These are phyloP conservation scores for Naso thynnoides DNA, from an alignment of 2,797 vertebrate genomes.

Conservation along the genomic window DNA sequence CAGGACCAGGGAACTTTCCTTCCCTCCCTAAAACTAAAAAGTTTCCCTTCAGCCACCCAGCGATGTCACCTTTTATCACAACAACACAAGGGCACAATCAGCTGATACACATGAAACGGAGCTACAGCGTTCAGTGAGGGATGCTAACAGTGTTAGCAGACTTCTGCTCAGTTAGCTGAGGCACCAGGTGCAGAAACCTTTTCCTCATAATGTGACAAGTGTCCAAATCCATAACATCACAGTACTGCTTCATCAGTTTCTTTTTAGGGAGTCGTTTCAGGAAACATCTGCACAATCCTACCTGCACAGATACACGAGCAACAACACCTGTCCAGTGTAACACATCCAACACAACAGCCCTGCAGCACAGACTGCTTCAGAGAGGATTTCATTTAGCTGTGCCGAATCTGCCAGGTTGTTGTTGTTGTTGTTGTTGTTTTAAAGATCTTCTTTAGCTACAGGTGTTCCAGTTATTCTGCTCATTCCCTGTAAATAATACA, in stretches of 20 bases:
- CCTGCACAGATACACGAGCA: background rate
- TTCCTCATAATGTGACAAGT: constrained; percentile 49
- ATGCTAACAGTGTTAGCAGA: constrained; percentile 46
- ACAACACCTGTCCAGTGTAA: constrained; percentile 9
- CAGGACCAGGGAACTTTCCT: no score
- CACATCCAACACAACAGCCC: background rate
- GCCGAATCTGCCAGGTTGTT: background rate
- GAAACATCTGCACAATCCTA: background rate
- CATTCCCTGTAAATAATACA: background rate
- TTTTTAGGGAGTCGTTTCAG: constrained; percentile 49
- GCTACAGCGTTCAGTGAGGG: background rate
- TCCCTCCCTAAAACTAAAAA: no score
- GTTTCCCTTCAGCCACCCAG: no score
- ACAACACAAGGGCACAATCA: no score
- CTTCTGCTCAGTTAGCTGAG: constrained; percentile 16
- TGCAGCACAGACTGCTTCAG: background rate
- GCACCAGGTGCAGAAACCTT: constrained; percentile 45
- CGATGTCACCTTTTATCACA: no score
- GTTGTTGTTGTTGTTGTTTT: background rate
- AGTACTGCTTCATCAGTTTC: constrained; percentile 46
- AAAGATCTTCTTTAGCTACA: background rate
- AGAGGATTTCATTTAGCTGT: no score
- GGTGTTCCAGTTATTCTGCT: background rate
- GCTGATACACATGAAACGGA: no score
- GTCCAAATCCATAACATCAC: constrained; percentile 53